phyloP scores from a whole-genome alignment of 2,888 invertebrate species.

The Norana najaformis region DNA sequence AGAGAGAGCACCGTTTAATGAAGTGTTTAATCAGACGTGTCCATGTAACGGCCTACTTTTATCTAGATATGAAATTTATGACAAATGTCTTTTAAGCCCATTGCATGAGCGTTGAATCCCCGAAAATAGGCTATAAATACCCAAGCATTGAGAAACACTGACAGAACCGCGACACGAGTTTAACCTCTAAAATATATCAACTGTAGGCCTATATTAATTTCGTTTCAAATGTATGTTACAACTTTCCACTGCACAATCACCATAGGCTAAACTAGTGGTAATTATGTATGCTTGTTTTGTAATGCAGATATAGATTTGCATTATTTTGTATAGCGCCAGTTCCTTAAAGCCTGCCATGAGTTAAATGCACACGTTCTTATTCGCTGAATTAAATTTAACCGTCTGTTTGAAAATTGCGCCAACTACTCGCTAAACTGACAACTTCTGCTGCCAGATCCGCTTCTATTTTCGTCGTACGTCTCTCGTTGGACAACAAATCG shows the following conservation, averaged over 20 bases:
- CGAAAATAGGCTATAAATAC: neutral
- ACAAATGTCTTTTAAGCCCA: neutral
- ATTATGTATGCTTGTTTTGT: neutral
- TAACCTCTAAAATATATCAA: neutral
- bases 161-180: neutral
- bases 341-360: neutral
- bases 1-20: neutral
- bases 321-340: neutral
- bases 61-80: neutral
- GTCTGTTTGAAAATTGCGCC: slow-evolving; percentile 13
- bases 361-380: neutral
- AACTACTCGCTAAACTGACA: neutral
- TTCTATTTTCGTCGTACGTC: neutral
- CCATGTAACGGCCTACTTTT: neutral
- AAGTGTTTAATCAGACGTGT: neutral
- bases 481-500: neutral
- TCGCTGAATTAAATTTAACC: slow-evolving; percentile 6
- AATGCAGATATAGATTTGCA: neutral
- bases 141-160: neutral
- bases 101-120: neutral
- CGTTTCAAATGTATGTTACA: neutral
- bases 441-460: neutral
- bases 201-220: neutral
- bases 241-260: neutral
- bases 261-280: too few relatives aligned